Conservation (phyloP, 2,888 invertebrate species). For the Sinhomidia bicolor region DNA sequence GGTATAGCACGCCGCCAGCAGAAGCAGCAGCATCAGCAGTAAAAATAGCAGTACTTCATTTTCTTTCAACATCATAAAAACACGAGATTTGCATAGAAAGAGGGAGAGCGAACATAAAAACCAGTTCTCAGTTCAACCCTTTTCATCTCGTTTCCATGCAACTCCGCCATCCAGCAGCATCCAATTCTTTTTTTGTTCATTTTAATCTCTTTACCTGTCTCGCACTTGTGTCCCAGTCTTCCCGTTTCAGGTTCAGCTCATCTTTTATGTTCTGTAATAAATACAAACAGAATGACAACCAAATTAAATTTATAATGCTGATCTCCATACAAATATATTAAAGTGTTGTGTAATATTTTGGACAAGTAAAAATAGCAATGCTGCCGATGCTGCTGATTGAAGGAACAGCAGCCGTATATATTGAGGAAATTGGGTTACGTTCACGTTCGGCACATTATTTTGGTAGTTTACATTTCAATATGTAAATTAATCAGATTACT, state of each 20-base stretch:
- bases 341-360: not conserved
- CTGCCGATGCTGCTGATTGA: not conserved
- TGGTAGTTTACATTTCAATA: not conserved
- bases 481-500: too few species aligned
- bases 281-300: constrained; percentile 14
- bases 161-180: not conserved
- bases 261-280: constrained; percentile 84
- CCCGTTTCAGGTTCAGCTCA: constrained; percentile 92
- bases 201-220: constrained; percentile 85
- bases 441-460: too few species aligned
- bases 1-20: not conserved
- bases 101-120: not conserved
- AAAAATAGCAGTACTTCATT: not conserved
- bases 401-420: not conserved
- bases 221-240: constrained; percentile 92
- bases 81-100: not conserved
- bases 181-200: not conserved
- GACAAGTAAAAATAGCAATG: not conserved
- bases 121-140: not conserved
- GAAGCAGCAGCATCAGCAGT: not conserved
- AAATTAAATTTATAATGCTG: not conserved
- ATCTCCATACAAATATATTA: not conserved
- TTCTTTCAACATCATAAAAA: constrained; percentile 14
- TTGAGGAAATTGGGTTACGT: constrained; percentile 3
- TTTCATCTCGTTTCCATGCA: not conserved